Conservation (phyloP, 2,888 invertebrate genomes). For the Cantharis rufa region DNA sequence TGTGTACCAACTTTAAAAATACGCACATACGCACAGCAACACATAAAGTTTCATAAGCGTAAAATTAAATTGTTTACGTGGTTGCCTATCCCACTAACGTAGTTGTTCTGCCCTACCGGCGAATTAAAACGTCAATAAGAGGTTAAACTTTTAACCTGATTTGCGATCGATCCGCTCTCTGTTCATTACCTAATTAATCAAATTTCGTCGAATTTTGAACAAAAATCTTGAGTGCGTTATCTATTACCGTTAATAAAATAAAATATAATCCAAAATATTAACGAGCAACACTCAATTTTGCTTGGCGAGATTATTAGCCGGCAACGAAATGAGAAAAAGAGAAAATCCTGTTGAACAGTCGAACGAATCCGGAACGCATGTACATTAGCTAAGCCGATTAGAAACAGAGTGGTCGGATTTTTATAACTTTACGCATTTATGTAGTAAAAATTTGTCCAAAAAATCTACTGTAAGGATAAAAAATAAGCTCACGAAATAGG, state of each 20-base stretch:
- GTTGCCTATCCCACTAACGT: neutral
- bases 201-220: neutral
- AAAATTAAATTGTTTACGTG: neutral
- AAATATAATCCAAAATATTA: neutral
- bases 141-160: neutral
- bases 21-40: too few species aligned
- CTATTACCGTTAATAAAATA: neutral
- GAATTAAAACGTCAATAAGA: neutral
- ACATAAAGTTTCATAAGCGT: too few species aligned
- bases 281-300: neutral
- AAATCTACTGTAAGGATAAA: neutral
- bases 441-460: neutral
- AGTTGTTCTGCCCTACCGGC: neutral
- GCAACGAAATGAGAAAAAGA: neutral
- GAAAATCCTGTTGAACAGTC: neutral
- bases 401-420: neutral
- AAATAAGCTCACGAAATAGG: neutral
- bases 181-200: neutral
- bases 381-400: constrained; percentile 2
- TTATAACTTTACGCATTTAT: neutral
- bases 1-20: too few species aligned
- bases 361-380: neutral
- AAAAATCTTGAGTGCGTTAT: neutral
- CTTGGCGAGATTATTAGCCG: neutral
- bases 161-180: neutral